phyloP scores from a whole-genome alignment of 2,888 invertebrate species.

The Apoderus coryli region DNA sequence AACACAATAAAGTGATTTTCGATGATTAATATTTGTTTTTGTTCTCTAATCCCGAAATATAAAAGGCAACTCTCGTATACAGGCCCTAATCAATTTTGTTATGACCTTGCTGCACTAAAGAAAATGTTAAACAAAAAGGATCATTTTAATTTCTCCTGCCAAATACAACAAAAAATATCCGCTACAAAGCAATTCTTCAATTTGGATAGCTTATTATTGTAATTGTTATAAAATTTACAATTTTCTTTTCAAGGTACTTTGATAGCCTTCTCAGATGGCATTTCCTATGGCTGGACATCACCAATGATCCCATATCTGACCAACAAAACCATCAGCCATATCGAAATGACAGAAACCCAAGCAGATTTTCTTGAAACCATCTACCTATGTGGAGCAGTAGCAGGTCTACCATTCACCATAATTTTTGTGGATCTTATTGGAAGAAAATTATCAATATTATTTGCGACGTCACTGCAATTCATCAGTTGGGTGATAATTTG shows the following conservation, averaged over 20 bases:
- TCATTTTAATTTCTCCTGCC: too few relatives aligned
- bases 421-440: constrained; percentile 22
- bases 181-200: not conserved
- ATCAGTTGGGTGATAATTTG: constrained; percentile 24
- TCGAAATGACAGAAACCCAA: constrained; percentile 20
- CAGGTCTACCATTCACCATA: constrained; percentile 22
- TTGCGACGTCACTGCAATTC: constrained; percentile 18
- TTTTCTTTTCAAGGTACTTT: constrained; percentile 23
- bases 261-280: constrained; percentile 29
- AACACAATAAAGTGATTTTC: too few relatives aligned
- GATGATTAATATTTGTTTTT: too few relatives aligned
- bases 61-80: too few relatives aligned
- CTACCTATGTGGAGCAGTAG: constrained; percentile 19
- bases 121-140: too few relatives aligned
- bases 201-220: not conserved
- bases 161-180: not conserved
- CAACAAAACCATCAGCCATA: constrained; percentile 20
- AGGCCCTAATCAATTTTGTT: too few relatives aligned
- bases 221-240: not conserved
- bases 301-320: constrained; percentile 26
- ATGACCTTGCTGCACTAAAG: too few relatives aligned
- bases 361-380: constrained; percentile 20
- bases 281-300: constrained; percentile 30
- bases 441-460: constrained; percentile 23
- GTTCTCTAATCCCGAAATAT: too few relatives aligned